Base-by-base conservation (phyloP, 2,797 vertebrate genomes). In the Rhinoraja longicauda region DNA sequence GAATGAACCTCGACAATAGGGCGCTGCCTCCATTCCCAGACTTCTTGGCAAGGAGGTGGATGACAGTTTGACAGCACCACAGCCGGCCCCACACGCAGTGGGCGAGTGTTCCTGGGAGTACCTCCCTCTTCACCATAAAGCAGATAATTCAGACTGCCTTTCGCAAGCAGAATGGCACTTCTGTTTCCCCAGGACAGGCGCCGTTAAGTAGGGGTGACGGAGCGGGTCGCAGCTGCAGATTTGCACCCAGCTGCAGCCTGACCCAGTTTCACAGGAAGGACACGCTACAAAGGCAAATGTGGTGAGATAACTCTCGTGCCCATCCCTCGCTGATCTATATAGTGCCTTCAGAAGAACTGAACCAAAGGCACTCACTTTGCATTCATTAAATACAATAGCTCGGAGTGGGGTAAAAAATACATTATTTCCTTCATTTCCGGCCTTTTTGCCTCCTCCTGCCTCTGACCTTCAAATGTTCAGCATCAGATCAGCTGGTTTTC, bases 191-290 rank as follows among this genome's bases (percentile, higher is more conserved):
- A 39, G 36, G 78, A 53, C 76, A 77, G 76, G 9, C 76, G 4
- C 12, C 19, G 17, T 32, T 32, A 32, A 86, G 13, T 17, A 64
- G 0, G 59, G 29, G 57, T 86, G 82, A 15, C 12, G 62, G 57
- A 86, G 29, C 5, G 10, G 15, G n/a, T 7, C 0, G 26, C 82
- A 86, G 82, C 57, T 32, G 57, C 17, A 15, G 7, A 36, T 67
- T 67, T 32, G 6, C n/a, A 88, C 4, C 84, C 84, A 88, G 84
- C 84, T 88, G 84, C n/a, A 21, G n/a, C 9, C 59, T 88, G 84
- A 88, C 62, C 62, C n/a, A 53, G 21, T 67, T 32, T 88, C 59
- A 88, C 59, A 88, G 82, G 82, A 86, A 86, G 59, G 17, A 2
- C 82, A 86, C 29, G n/a, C 59, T 62, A 15, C 53, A n/a, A n/a